Base-by-base conservation (phyloP, 1,140 invertebrate species). In the Antheraea mylitta region DNA sequence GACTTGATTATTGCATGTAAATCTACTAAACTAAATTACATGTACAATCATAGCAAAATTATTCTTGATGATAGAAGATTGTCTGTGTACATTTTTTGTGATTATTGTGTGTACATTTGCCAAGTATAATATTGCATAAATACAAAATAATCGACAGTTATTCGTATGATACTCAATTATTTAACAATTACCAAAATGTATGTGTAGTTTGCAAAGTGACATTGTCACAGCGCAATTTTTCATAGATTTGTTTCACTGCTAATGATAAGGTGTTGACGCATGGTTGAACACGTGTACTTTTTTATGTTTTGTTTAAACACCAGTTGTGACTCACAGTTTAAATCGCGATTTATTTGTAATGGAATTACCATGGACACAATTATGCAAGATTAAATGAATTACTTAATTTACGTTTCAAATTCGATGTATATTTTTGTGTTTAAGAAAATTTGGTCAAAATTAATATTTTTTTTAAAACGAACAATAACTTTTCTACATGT, bases 101-200 rank as follows among this genome's bases (percentile, higher is more conserved):
- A 53, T 13, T 53, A 53, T 0, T 53, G 13, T 53, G 45, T 53
- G 45, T 53, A 13, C 16, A 13, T 53, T 53, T 53, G 0, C 45
- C 16, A 53, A 53, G 45, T 53, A 53, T 53, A 53, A 42, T 42
- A 42, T 11, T 42, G 11, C 38, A 59, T n/a, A 59, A 59, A 59
- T 59, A 59, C 58, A 59, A 60, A 60, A 18, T 60, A 60, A 30
- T 22, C 22, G 59, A 22, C 18, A 60, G 18, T 19, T n/a, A 53
- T 53, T 63, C 1, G 8, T 30, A 36, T 63, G 9, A 63, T 63
- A 30, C 19, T 63, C 61, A 30, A 63, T 63, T 63, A 63, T 63
- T 63, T 36, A 37, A 16, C 30, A 63, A 63, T 37, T 63, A 63
- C 61, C 13, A n/a, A 60, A 30, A 60, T 19, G 18, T 11, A 7